phyloP scores from a whole-genome alignment of 2,888 invertebrate species.

The Lobophora halterata region DNA sequence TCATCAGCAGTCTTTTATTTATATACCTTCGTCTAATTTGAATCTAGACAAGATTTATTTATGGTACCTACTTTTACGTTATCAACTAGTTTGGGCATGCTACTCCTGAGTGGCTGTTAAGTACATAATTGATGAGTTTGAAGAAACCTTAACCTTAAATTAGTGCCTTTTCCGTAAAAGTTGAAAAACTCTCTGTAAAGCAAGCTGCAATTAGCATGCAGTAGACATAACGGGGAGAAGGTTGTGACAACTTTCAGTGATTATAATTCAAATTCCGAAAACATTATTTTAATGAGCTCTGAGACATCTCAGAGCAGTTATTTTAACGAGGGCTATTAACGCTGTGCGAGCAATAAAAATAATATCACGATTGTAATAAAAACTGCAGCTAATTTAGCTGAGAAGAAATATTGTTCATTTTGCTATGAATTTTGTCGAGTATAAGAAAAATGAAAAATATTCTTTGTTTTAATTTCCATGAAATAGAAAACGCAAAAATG shows the following conservation, averaged over 20 bases:
- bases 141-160: too few relatives aligned
- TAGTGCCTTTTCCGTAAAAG: constrained; percentile 44
- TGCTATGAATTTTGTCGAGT: constrained; percentile 1
- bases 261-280: constrained; percentile 24
- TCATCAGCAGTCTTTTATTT: too few relatives aligned
- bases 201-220: constrained; percentile 61
- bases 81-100: too few relatives aligned
- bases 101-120: too few relatives aligned
- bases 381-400: constrained; percentile 13
- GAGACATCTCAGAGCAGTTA: constrained; percentile 20
- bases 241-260: constrained; percentile 39
- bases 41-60: too few relatives aligned
- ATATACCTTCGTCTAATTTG: too few relatives aligned
- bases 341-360: constrained; percentile 20
- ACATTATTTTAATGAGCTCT: constrained; percentile 24
- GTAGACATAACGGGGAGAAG: constrained; percentile 43
- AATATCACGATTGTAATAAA: constrained; percentile 25
- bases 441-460: constrained; percentile 4
- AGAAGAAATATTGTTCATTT: constrained; percentile 13
- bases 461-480: too few relatives aligned
- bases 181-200: constrained; percentile 55
- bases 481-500: too few relatives aligned
- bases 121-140: too few relatives aligned
- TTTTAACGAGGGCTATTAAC: constrained; percentile 26
- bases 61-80: too few relatives aligned